phyloP scores from a whole-genome alignment of 2,888 invertebrate species.

The Heliconius charithonia region DNA sequence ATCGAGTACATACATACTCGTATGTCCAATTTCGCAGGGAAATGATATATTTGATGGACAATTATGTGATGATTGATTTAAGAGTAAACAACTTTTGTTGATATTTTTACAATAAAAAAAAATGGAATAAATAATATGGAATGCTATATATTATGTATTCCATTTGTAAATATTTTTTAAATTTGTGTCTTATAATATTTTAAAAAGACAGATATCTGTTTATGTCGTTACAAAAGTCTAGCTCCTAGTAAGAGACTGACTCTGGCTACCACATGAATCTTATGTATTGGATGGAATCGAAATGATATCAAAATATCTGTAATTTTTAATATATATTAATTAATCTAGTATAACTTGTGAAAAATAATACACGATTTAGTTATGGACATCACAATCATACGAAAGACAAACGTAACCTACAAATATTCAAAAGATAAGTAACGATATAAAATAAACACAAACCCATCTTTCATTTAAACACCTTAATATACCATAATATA shows the following conservation, averaged over 20 bases:
- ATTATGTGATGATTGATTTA: conserved; percentile 40
- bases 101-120: not conserved
- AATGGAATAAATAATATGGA: no score
- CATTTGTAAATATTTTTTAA: not conserved
- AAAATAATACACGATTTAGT: no score
- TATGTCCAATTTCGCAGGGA: conserved; percentile 49
- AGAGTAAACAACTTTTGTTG: not conserved
- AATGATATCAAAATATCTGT: not conserved
- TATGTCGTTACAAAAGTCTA: no score
- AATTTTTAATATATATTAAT: not conserved
- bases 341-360: no score
- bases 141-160: no score
- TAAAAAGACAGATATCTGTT: not conserved
- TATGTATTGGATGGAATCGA: no score
- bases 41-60: conserved; percentile 47
- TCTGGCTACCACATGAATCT: no score
- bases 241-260: not conserved
- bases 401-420: no score
- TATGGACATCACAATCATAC: no score
- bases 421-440: not conserved
- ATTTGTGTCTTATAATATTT: not conserved
- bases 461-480: not conserved
- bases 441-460: not conserved
- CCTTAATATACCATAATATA: not conserved
- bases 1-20: conserved; percentile 33